Evolutionary conservation across 2,888 invertebrate genomes (phyloP).

Genomic region (Dorcus hopei): DNA sequence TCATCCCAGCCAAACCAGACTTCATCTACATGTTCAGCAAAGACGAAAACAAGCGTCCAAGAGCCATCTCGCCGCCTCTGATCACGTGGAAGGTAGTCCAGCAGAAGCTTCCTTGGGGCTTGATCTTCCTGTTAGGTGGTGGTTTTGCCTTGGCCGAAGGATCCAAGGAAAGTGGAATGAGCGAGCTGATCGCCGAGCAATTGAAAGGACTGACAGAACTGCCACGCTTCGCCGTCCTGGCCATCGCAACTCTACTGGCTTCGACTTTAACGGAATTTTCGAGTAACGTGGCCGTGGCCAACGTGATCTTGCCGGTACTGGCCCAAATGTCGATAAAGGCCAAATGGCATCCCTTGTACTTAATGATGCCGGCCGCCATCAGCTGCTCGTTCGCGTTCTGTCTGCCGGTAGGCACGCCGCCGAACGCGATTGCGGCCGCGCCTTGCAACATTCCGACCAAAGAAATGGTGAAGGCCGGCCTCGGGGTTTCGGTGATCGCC

Average conservation of each 20-base stretch:
- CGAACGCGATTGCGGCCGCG: slow-evolving; percentile 89
- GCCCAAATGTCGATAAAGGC: slow-evolving; percentile 66
- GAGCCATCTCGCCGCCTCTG: slow-evolving; percentile 64
- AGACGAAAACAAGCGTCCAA: slow-evolving; percentile 58
- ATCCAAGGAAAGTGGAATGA: slow-evolving; percentile 75
- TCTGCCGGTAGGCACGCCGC: slow-evolving; percentile 92
- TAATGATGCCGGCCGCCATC: slow-evolving; percentile 86
- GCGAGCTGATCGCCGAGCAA: slow-evolving; percentile 69
- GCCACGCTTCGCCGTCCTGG: slow-evolving; percentile 63
- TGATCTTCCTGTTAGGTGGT: slow-evolving; percentile 82
- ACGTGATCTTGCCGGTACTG: slow-evolving; percentile 80
- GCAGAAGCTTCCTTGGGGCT: slow-evolving; percentile 86
- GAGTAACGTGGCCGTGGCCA: slow-evolving; percentile 87
- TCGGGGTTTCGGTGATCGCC: slow-evolving; percentile 72
- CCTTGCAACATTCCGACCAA: slow-evolving; percentile 76
- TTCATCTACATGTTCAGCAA: slow-evolving; percentile 67
- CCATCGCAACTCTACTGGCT: slow-evolving; percentile 74
- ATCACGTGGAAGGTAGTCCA: slow-evolving; percentile 84
- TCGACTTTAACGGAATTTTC: slow-evolving; percentile 86
- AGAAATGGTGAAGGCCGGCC: slow-evolving; percentile 70
- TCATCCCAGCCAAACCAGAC: slow-evolving; percentile 75
- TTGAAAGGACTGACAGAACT: slow-evolving; percentile 64
- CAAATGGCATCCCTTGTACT: slow-evolving; percentile 77
- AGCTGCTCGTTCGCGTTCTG: slow-evolving; percentile 92
- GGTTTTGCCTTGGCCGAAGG: slow-evolving; percentile 90